Evolutionary conservation across 2,113 vertebrate species (phyloP), one percentile per base, ranked within the genome.

Genomic region (Thinocorus orbignyianus): DNA sequence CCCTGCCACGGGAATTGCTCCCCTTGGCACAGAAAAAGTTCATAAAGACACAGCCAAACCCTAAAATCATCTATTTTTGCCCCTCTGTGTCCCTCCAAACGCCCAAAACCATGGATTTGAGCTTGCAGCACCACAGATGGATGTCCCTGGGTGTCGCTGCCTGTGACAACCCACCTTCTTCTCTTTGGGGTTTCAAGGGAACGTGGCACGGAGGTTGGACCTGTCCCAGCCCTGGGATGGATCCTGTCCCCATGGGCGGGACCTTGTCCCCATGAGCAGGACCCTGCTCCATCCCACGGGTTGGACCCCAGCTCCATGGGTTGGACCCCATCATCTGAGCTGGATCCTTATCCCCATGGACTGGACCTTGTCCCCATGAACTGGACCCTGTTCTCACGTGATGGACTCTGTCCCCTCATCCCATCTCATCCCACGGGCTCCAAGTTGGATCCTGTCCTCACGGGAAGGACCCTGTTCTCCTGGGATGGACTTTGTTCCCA

Each of bases 1-100:
- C 44, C 42, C 52, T 13, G 54, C 46, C 54, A 20, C 0, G n/a
- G 72, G 26, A 46, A 17, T 28, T 7, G 19, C 17, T 22, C 6
- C 39, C 26, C 64, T 71, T 13, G 3, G 22, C 16, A 51, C 57
- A 60, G 26, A 12, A 46, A 13, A 64, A 11, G 39, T 6, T 7
- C 8, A 54, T 16, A 28, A 81, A 76, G 60, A 5, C 62, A n/a
- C 0, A 0, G 35, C n/a, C 31, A 54, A 31, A 22, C 17, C 35
- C 37, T 24, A 46, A 33, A 58, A 33, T 10, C 3, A 0, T 1
- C 10, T 4, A 1, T 24, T 65, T 18, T 8, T 49, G 66, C 30
- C n/a, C 24, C 25, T 51, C 54, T 26, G 2, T 8, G 9, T 11
- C 54, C 48, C 26, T 20, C 58, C 11, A 24, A 4, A 7, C 0